phyloP scores from a whole-genome alignment of 2,113 vertebrate species.

The Protobothrops mucrosquamatus region DNA sequence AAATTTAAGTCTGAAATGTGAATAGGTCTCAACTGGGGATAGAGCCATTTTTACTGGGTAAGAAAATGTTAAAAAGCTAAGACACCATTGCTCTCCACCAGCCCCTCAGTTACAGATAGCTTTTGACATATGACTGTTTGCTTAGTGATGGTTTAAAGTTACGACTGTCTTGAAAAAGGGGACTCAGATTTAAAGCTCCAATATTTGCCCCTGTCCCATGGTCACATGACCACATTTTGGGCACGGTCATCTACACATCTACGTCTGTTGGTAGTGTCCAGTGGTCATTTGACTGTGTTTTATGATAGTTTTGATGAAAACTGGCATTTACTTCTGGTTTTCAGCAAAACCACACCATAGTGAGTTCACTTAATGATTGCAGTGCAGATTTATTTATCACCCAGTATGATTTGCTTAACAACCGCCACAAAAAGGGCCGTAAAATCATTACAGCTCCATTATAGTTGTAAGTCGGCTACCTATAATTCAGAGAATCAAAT shows the following conservation, averaged over 20 bases:
- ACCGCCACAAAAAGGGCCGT: too few relatives aligned
- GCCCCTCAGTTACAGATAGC: not conserved
- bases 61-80: not conserved
- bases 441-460: not conserved
- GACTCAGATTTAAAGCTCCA: not conserved
- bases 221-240: not conserved
- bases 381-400: not conserved
- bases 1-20: not conserved
- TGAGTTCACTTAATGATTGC: not conserved
- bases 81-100: not conserved
- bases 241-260: too few relatives aligned
- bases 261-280: not conserved
- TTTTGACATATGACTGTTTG: not conserved
- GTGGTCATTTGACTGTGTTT: not conserved
- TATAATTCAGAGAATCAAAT: not conserved
- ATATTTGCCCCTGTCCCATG: not conserved
- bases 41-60: not conserved
- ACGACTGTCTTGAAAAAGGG: not conserved
- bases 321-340: not conserved
- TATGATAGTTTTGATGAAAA: not conserved
- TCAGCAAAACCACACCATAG: not conserved
- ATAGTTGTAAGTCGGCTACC: not conserved
- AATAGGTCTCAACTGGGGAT: not conserved
- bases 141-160: not conserved
- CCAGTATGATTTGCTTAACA: not conserved